A percentile compares a stretch with the other conserved stretches of the same genome.
Conservation (phyloP, 2,888 invertebrate species). For the Arge pagana region DNA sequence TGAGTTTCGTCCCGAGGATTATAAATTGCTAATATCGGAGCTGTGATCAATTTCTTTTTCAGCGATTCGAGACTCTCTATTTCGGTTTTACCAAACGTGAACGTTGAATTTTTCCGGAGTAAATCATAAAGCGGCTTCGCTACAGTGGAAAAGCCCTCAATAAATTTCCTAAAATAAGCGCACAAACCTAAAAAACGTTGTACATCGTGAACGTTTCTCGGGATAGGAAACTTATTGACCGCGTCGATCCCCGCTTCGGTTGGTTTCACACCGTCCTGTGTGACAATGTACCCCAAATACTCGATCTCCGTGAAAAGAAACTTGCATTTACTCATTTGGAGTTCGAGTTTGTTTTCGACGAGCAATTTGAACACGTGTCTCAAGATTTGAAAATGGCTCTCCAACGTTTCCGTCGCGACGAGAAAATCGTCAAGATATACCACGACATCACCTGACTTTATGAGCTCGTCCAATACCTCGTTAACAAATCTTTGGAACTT, state of each 20-base stretch:
- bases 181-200: conserved; percentile 12
- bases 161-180: conserved; percentile 20
- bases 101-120: background rate
- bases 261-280: conserved; percentile 1
- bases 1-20: conserved; percentile 41
- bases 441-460: conserved; percentile 10
- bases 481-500: conserved; percentile 31
- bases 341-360: conserved; percentile 16
- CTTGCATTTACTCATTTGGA: conserved; percentile 18
- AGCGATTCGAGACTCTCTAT: conserved; percentile 1
- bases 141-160: conserved; percentile 13
- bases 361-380: conserved; percentile 20
- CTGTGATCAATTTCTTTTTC: background rate
- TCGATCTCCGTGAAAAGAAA: conserved; percentile 21
- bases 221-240: conserved; percentile 10
- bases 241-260: conserved; percentile 3
- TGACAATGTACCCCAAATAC: conserved; percentile 24
- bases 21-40: conserved; percentile 33
- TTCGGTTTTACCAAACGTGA: conserved; percentile 10
- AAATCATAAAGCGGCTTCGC: conserved; percentile 18
- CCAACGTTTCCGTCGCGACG: conserved; percentile 22
- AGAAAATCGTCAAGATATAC: conserved; percentile 25
- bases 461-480: conserved; percentile 12
- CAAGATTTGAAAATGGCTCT: conserved; percentile 23
- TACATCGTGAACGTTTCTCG: conserved; percentile 9